Percentiles rank a stretch among this genome's conserved stretches.
phyloP scores from a whole-genome alignment of 2,888 invertebrate species.

The Drosophila quinaria region DNA sequence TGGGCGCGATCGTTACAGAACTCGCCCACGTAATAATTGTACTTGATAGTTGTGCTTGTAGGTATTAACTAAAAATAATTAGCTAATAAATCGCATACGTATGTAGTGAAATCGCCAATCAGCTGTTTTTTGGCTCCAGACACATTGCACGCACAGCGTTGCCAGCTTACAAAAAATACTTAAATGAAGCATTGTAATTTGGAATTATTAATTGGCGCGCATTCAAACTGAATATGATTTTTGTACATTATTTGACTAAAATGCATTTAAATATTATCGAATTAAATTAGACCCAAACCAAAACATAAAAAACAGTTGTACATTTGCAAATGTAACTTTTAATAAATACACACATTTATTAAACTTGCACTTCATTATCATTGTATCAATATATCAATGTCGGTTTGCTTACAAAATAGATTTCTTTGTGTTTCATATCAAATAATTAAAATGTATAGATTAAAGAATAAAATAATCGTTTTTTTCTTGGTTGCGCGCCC shows the following conservation, averaged over 20 bases:
- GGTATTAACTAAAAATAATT: slow-evolving; percentile 52
- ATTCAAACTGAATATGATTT: slow-evolving; percentile 27
- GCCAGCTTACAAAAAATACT: slow-evolving; percentile 28
- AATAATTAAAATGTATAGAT: slow-evolving; percentile 68
- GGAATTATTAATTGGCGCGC: slow-evolving; percentile 33
- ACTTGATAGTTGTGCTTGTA: slow-evolving; percentile 36
- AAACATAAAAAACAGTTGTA: slow-evolving; percentile 4
- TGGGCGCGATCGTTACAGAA: slow-evolving; percentile 83
- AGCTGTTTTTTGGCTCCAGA: slow-evolving; percentile 41
- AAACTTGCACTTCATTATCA: slow-evolving; percentile 75
- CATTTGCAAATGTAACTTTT: slow-evolving; percentile 66
- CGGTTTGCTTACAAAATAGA: slow-evolving; percentile 58
- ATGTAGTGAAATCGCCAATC: slow-evolving; percentile 14
- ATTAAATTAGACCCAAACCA: not conserved
- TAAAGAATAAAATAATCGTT: slow-evolving; percentile 43
- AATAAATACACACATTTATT: slow-evolving; percentile 80
- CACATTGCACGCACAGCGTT: slow-evolving; percentile 33
- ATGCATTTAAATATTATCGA: slow-evolving; percentile 20
- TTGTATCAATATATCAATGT: slow-evolving; percentile 68
- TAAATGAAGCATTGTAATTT: slow-evolving; percentile 22
- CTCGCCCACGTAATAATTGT: slow-evolving; percentile 57
- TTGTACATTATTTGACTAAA: slow-evolving; percentile 8
- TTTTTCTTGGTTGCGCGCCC: slow-evolving; percentile 61
- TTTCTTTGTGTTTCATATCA: slow-evolving; percentile 46
- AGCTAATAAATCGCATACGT: slow-evolving; percentile 38